Conservation (phyloP, 2,113 vertebrate genomes). For the Phalacrocorax pelagicus region DNA sequence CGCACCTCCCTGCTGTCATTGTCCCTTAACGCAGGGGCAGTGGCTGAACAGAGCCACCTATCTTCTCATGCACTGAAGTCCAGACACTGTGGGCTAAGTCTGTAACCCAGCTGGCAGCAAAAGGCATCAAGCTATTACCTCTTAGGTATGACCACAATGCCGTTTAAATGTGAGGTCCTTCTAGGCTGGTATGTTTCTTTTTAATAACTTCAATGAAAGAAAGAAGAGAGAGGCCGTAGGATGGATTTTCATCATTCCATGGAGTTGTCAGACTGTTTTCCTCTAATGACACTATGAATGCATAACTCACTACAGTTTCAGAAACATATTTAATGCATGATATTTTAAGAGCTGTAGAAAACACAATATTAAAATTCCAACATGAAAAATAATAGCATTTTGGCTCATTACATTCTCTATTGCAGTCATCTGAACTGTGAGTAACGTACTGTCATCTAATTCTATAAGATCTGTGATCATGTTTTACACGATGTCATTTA, state of each 20-base stretch:
- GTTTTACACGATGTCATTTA: slow-evolving; percentile 60
- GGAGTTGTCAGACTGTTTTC: slow-evolving; percentile 20
- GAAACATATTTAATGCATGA: slow-evolving; percentile 69
- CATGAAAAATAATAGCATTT: slow-evolving; percentile 74
- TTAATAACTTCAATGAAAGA: slow-evolving; percentile 15
- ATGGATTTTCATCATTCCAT: slow-evolving; percentile 43
- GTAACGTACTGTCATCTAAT: slow-evolving; percentile 58
- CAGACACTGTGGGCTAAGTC: neutral
- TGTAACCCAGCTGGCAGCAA: neutral
- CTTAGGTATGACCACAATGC: neutral
- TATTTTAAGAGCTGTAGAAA: slow-evolving; percentile 71
- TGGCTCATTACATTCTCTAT: slow-evolving; percentile 68
- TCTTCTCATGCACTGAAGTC: neutral
- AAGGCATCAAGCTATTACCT: neutral
- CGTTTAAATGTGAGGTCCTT: neutral
- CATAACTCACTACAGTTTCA: slow-evolving; percentile 39
- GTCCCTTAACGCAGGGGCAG: neutral
- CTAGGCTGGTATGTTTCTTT: neutral
- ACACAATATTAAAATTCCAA: slow-evolving; percentile 71
- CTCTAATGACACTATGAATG: slow-evolving; percentile 55
- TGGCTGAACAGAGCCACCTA: neutral
- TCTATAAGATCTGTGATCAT: slow-evolving; percentile 54
- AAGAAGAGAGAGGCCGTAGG: neutral
- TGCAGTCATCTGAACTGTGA: slow-evolving; percentile 68
- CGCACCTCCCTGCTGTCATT: neutral